Conservation (phyloP, 2,113 vertebrate genomes). For the Saiga tatarica region DNA sequence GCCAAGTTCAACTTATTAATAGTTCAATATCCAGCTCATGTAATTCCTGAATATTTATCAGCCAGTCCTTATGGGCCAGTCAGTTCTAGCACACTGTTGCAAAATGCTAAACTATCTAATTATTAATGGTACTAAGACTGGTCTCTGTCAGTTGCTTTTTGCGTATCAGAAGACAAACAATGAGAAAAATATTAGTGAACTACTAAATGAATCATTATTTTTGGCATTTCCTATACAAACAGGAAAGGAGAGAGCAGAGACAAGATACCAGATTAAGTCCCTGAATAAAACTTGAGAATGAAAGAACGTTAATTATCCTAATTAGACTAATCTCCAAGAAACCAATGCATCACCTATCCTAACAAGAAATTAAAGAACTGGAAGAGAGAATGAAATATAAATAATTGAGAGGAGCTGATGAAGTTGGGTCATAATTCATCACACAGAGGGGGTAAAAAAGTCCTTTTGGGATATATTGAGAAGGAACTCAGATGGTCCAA, state of each 20-base stretch:
- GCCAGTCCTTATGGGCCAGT: background rate
- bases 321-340: constrained; percentile 16
- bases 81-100: background rate
- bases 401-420: constrained; percentile 14
- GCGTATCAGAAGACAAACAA: constrained; percentile 5
- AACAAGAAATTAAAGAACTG: constrained; percentile 41
- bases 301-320: constrained; percentile 40
- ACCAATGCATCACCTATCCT: constrained; percentile 24
- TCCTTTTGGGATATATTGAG: background rate
- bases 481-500: background rate
- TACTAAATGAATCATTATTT: background rate
- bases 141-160: background rate
- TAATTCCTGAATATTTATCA: constrained; percentile 8
- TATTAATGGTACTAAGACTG: background rate
- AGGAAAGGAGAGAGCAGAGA: background rate
- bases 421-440: constrained; percentile 7
- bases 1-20: background rate
- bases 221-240: background rate
- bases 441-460: background rate
- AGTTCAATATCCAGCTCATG: background rate
- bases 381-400: constrained; percentile 41
- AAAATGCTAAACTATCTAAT: background rate
- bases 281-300: constrained; percentile 17
- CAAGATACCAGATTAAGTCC: background rate
- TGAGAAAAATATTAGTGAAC: background rate